Conservation (phyloP, 2,888 invertebrate genomes). For the Drosophila anomelani region DNA sequence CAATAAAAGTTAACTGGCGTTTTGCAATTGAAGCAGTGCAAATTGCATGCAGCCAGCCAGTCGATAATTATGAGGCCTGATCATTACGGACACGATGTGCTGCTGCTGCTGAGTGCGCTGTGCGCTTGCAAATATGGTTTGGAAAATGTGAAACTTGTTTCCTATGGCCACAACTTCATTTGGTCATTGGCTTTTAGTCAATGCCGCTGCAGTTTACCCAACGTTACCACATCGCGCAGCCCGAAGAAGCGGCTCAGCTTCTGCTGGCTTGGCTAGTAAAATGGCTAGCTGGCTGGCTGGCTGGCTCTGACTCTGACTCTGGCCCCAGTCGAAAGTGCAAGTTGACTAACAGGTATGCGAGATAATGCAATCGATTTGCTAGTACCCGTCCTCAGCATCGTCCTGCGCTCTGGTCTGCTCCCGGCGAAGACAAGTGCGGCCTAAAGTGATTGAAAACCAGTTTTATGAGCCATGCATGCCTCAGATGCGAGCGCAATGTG, state of each 20-base stretch:
- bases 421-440: constrained; percentile 51
- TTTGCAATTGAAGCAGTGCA: constrained; percentile 32
- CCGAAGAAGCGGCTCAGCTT: constrained; percentile 26
- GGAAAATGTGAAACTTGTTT: constrained; percentile 70
- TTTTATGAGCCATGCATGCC: constrained; percentile 53
- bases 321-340: constrained; percentile 67
- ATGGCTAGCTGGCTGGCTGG: constrained; percentile 21
- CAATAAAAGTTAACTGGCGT: constrained; percentile 17
- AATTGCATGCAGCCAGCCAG: constrained; percentile 32
- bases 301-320: constrained; percentile 14
- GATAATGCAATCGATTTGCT: constrained; percentile 74
- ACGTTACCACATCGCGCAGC: constrained; percentile 31
- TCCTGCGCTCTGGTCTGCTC: constrained; percentile 16
- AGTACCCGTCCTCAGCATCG: constrained; percentile 9
- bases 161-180: constrained; percentile 63
- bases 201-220: constrained; percentile 27
- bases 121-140: constrained; percentile 23
- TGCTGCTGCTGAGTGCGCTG: neutral
- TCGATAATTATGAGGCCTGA: constrained; percentile 28
- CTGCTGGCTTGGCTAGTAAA: constrained; percentile 24
- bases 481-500: constrained; percentile 15
- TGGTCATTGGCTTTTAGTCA: constrained; percentile 73
- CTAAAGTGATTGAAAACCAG: constrained; percentile 64
- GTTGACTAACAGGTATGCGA: constrained; percentile 57
- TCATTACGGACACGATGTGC: constrained; percentile 15